Base-by-base conservation (phyloP, 2,113 vertebrate species). In the Festucalex cinctus region DNA sequence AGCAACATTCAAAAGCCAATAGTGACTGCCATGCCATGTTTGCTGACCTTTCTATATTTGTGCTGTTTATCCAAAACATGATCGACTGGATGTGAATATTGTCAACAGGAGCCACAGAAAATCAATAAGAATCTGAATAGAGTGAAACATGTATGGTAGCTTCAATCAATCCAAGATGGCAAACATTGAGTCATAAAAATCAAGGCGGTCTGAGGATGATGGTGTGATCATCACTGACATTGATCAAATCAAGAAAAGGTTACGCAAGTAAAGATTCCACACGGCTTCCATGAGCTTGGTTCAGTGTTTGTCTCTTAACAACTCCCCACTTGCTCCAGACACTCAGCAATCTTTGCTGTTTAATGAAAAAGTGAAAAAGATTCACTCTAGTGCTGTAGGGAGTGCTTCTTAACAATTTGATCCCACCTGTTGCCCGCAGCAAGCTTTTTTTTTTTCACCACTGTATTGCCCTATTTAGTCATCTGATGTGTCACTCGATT, bases 21-120 rank as follows among this genome's bases (percentile, higher is more conserved):
- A 64, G 65, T 49, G 41, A 72, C 79, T 43, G 51, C 49, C n/a
- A 70, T 35, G 65, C n/a, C n/a, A n/a, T n/a, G 68, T 61, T 73
- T 46, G 66, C 65, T 60, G 77, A 76, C 67, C 61, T 22, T 74
- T 76, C 35, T 54, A 36, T 67, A 66, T 16, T 10, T 32, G 43
- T 74, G 70, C 54, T 76, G 73, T 82, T 82, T 74, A 80, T 73
- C 70, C 69, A 62, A 26, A 68, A 65, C 67, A 61, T 56, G 41
- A 84, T 81, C 49, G 28, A 75, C 66, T 20, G 44, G 61, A 14
- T 9, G 32, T 7, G 64, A 41, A 28, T 20, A 46, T 36, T 44
- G 61, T 69, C 71, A 71, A 57, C 35, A 22, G 19, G 39, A 57
- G 22, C 35, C n/a, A 16, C 51, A 26, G 13, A 12, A 65, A 24